Evolutionary conservation across 1,140 invertebrate genomes (phyloP), one percentile per base, ranked within the genome.

Genomic region (Cyclina sinensis): DNA sequence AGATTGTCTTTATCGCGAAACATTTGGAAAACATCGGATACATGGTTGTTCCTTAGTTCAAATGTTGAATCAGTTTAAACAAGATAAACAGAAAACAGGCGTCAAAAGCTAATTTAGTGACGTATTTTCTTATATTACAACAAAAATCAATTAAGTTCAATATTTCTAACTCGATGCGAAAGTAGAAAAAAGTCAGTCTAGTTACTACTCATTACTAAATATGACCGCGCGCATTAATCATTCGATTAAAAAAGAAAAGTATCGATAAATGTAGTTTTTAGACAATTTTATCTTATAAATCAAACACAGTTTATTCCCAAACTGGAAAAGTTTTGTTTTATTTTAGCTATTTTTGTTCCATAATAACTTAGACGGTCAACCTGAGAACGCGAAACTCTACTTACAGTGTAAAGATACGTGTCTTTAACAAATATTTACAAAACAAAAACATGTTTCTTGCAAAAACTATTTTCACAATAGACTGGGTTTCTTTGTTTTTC

Each of bases 81-180:
- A 70, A 70, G 4, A 70, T 16, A 70, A 39, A 70, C 27, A 70
- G 4, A 62, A 24, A 62, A 62, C 24, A 62, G 57, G 57, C n/a
- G 57, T 62, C 4, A 16, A 70, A 70, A 5, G 65, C 65, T 70
- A 70, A 70, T 70, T 70, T 70, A 2, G 24, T 70, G 30, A 70
- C 32, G 30, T n/a, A 70, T 70, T 37, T 37, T 70, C 32, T 70
- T 70, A 32, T 37, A 70, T 18, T 70, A 70, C 65, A 70, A 39
- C 32, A 70, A 70, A 70, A 37, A 70, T 70, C 65, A 70, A 70
- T 70, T 70, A 37, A 37, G 65, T 70, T 70, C 65, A 70, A 37
- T 70, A 70, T 70, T 27, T 70, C 65, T 32, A 1, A 57, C 21
- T 9, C 14, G 24, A 57, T 57, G 21, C 24, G 54, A 9, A 70